Conservation (phyloP, 1,140 invertebrate genomes). For the Drosophila sturtevanti region DNA sequence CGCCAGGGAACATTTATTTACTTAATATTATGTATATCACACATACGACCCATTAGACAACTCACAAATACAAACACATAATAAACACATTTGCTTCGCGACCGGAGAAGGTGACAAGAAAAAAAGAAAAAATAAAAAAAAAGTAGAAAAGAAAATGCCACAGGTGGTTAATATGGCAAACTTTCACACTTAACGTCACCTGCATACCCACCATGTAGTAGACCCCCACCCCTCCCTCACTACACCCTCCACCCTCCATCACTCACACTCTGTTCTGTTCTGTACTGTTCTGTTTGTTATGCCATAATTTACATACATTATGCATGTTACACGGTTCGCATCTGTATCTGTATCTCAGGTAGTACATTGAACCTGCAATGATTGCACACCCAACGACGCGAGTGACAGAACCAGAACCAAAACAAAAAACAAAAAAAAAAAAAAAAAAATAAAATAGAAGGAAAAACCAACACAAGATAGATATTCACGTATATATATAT, state of each 20-base stretch:
- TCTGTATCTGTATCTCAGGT: conserved; percentile 53
- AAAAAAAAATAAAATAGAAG: conserved; percentile 11
- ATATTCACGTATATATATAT: not conserved
- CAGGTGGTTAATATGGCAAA: conserved; percentile 76
- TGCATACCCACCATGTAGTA: conserved; percentile 47
- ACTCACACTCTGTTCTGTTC: conserved; percentile 1
- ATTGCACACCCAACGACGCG: conserved; percentile 36
- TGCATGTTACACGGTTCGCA: conserved; percentile 54
- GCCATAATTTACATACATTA: conserved; percentile 78
- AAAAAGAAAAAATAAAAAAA: not conserved
- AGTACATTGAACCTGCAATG: conserved; percentile 77
- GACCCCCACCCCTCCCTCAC: too few species aligned
- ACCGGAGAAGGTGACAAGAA: too few species aligned
- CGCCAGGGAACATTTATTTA: conserved; percentile 60
- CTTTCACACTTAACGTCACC: conserved; percentile 69
- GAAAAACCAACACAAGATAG: not conserved
- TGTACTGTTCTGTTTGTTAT: conserved; percentile 53
- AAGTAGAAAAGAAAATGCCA: conserved; percentile 39
- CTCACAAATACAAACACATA: conserved; percentile 46
- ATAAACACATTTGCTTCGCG: conserved; percentile 53
- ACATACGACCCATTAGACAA: conserved; percentile 71
- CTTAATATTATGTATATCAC: conserved; percentile 65
- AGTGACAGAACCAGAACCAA: not conserved
- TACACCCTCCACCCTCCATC: not conserved
- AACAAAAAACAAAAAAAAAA: conserved; percentile 12